Percentiles rank a stretch among this genome's conserved stretches.
phyloP scores from a whole-genome alignment of 2,888 invertebrate genomes.

The Drosophila fungiperda region DNA sequence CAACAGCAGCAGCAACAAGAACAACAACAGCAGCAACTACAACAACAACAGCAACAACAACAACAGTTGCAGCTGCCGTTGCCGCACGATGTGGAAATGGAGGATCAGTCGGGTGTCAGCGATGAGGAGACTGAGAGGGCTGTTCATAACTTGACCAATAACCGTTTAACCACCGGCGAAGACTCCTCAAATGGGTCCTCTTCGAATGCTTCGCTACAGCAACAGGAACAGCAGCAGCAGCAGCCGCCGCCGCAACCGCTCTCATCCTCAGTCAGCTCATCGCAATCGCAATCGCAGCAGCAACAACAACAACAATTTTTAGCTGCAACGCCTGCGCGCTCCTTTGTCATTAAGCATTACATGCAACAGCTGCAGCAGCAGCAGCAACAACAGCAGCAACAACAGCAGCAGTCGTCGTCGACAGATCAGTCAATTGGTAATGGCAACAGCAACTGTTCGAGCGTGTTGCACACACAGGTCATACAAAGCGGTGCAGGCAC shows the following conservation, averaged over 20 bases:
- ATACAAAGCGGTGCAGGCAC: conserved; percentile 78
- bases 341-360: conserved; percentile 84
- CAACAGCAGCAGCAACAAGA: conserved; percentile 21
- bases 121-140: conserved; percentile 71
- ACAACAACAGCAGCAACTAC: conserved; percentile 23
- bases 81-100: conserved; percentile 62
- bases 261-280: conserved; percentile 64
- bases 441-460: conserved; percentile 41
- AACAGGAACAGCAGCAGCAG: conserved; percentile 61
- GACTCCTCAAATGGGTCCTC: conserved; percentile 83
- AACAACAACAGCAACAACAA: conserved; percentile 33
- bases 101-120: conserved; percentile 77
- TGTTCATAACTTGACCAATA: conserved; percentile 72
- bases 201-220: conserved; percentile 78
- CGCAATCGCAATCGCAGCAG: conserved; percentile 61
- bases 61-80: conserved; percentile 41
- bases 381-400: conserved; percentile 26
- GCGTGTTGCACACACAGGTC: conserved; percentile 73
- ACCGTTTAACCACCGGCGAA: conserved; percentile 81
- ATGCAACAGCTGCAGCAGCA: conserved; percentile 79
- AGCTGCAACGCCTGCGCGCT: conserved; percentile 76
- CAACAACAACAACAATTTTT: conserved; percentile 76
- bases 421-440: conserved; percentile 32
- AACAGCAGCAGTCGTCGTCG: conserved; percentile 47
- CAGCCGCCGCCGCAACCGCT: conserved; percentile 74